phyloP scores from a whole-genome alignment of 2,113 vertebrate genomes.

The Alligator mississippiensis region DNA sequence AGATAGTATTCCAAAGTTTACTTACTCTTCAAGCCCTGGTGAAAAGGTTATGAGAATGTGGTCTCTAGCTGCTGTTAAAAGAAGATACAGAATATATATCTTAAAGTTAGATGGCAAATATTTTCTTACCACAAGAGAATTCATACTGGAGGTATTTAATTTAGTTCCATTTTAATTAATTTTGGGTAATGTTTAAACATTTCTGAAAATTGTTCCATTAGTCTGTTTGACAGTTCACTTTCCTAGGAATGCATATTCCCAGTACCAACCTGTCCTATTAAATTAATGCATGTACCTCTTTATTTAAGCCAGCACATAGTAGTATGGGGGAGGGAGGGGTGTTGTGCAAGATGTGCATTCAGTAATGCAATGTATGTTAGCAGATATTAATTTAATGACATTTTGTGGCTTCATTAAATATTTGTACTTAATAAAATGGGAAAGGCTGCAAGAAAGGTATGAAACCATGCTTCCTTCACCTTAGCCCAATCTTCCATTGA shows the following conservation, averaged over 20 bases:
- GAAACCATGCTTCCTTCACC: not conserved
- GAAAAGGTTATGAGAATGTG: not conserved
- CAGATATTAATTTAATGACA: not conserved
- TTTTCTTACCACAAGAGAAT: not conserved
- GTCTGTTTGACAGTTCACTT: not conserved
- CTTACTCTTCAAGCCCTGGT: not conserved
- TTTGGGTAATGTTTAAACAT: not conserved
- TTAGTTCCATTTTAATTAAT: not conserved
- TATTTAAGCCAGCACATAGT: not conserved
- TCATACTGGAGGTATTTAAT: not conserved
- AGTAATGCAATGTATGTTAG: too few relatives aligned
- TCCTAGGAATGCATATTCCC: not conserved
- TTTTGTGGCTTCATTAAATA: not conserved
- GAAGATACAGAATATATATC: not conserved
- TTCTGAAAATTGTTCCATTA: not conserved
- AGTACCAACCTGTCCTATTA: not conserved
- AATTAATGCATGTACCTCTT: not conserved
- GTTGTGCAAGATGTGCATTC: too few relatives aligned
- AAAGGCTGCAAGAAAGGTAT: not conserved
- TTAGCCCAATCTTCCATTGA: not conserved
- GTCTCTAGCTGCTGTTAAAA: not conserved
- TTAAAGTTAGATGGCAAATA: not conserved
- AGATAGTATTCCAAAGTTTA: not conserved
- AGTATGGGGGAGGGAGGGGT: not conserved
- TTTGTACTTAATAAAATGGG: not conserved